phyloP scores from a whole-genome alignment of 2,888 invertebrate species.

The Xestia c-nigrum region DNA sequence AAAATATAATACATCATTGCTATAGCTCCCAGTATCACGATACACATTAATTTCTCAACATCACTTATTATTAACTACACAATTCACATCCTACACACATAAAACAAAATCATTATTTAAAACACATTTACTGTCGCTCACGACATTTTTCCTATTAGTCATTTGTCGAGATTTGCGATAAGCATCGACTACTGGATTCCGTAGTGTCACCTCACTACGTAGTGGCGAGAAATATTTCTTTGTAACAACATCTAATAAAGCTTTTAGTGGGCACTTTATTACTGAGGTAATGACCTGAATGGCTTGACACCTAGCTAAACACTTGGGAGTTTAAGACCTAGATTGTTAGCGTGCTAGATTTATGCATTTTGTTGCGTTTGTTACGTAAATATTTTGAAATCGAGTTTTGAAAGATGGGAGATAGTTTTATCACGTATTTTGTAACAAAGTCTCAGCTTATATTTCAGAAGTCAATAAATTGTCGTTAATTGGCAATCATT shows the following conservation, averaged over 20 bases:
- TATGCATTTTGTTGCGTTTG: neutral
- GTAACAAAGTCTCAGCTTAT: neutral
- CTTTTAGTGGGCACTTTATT: constrained; percentile 70
- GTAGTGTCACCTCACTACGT: constrained; percentile 72
- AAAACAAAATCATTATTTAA: constrained; percentile 65
- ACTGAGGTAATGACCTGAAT: constrained; percentile 63
- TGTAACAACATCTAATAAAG: constrained; percentile 72
- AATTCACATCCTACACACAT: constrained; percentile 64
- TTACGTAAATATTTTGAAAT: constrained; percentile 21
- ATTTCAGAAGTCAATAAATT: neutral
- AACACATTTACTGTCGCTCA: constrained; percentile 63
- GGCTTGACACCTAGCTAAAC: constrained; percentile 61
- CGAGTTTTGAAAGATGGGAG: neutral
- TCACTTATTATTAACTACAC: constrained; percentile 53
- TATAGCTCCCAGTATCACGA: constrained; percentile 23
- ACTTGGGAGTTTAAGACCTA: constrained; percentile 46
- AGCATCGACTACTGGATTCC: constrained; percentile 76
- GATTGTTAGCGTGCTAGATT: constrained; percentile 3
- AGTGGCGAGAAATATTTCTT: constrained; percentile 66
- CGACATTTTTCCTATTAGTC: constrained; percentile 74
- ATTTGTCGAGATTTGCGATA: constrained; percentile 73
- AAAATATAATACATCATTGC: constrained; percentile 38
- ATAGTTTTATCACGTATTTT: neutral
- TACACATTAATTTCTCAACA: constrained; percentile 49
- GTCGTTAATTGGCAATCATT: neutral